These are phyloP conservation scores for Mugil cephalus DNA, from an alignment of 2,113 vertebrate species.

Conservation along the genomic window DNA sequence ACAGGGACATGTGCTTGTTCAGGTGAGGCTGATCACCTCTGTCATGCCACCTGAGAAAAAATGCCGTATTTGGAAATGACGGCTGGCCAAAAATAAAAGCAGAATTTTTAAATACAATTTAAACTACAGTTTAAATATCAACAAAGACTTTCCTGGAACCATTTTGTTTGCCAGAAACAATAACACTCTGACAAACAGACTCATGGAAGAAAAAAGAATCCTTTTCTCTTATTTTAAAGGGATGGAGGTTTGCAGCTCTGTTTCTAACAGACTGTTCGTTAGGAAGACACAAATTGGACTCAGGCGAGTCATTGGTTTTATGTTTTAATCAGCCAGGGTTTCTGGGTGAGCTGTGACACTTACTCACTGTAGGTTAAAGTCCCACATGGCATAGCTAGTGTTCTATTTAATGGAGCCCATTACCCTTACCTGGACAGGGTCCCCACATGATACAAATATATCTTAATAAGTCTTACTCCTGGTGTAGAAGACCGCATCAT, in stretches of 20 bases:
- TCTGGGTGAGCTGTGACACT: conserved; percentile 50
- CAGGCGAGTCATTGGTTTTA: conserved; percentile 15
- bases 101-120: no score
- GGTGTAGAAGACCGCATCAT: background rate
- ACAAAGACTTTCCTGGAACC: no score
- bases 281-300: conserved; percentile 3
- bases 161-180: no score
- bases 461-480: conserved; percentile 33
- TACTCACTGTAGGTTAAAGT: conserved; percentile 37
- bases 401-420: conserved; percentile 40
- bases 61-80: no score
- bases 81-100: no score
- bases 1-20: conserved; percentile 4
- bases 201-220: background rate
- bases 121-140: no score
- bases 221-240: background rate
- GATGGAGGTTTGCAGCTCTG: background rate
- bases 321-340: conserved; percentile 39
- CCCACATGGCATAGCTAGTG: background rate
- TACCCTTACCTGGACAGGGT: background rate
- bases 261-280: conserved; percentile 21
- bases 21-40: background rate
- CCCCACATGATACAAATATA: conserved; percentile 5
- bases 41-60: background rate
- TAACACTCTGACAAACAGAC: background rate